Evolutionary conservation across 2,888 invertebrate species (phyloP), one percentile per base, ranked within the genome.

Genomic region (Branchipolynoe longqiensis): DNA sequence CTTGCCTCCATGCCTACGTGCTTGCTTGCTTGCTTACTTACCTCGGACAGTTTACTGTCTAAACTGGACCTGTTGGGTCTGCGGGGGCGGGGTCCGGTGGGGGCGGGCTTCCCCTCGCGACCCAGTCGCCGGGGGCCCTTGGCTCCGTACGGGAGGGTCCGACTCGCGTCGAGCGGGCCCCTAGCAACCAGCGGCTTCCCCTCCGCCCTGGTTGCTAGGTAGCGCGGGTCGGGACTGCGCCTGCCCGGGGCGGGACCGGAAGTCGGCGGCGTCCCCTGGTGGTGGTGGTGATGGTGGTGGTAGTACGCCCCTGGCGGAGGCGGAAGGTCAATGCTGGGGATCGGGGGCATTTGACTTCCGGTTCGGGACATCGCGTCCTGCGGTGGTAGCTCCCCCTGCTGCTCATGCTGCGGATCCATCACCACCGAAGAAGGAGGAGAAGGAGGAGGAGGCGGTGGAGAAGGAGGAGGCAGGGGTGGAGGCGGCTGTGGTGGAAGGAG

Each of bases 11-110:
- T n/a, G n/a, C n/a, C n/a, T n/a, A n/a, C n/a, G n/a, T n/a, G n/a
- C n/a, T n/a, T n/a, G n/a, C n/a, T n/a, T n/a, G n/a, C n/a, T n/a
- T n/a, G n/a, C n/a, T 8, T 2, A 14, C 78, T 78, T 78, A 78
- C 78, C 78, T 78, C 78, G 4, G 78, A 78, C 1, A 78, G 78
- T 28, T 78, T 78, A 25, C 78, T 78, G 78, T 78, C 78, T 6
- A 78, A 25, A n/a, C 78, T 78, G 78, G 78, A 78, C 25, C 78
- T 1, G 22, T 12, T 31, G 48, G 78, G 78, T 6, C 78, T 25
- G 8, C 78, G 78, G 41, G 78, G 78, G 1, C 78, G 41, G 1
- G 25, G 48, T 25, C 78, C 78, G 6, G 25, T 69, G 36, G 18
- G 40, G 18, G 36, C 14, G 28, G 41, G 22, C 78, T 78, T 78